Evolutionary conservation across 1,140 invertebrate species (phyloP).

Genomic region (Aphaenogaster floridana): DNA sequence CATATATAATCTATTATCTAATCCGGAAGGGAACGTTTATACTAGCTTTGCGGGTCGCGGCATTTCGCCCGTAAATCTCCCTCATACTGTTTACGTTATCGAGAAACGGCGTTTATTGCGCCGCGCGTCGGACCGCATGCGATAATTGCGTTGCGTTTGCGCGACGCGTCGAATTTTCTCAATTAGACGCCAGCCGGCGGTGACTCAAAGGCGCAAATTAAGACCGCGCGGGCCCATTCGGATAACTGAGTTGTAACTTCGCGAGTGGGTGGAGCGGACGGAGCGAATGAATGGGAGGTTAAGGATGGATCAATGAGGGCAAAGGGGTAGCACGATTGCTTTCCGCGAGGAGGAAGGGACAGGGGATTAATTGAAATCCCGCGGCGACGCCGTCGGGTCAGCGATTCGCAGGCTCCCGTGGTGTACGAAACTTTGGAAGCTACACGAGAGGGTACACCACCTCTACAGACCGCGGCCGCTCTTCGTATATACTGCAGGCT

Average conservation of each 20-base stretch:
- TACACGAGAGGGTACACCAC: constrained; percentile 63
- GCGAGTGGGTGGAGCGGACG: constrained; percentile 72
- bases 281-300: constrained; percentile 76
- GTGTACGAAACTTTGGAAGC: constrained; percentile 72
- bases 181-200: constrained; percentile 2
- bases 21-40: constrained; percentile 4
- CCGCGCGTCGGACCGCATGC: not conserved
- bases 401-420: constrained; percentile 75
- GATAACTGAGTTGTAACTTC: constrained; percentile 65
- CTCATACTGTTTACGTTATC: constrained; percentile 22
- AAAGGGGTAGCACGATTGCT: constrained; percentile 75
- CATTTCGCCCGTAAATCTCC: constrained; percentile 22
- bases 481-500: constrained; percentile 62
- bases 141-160: constrained; percentile 40
- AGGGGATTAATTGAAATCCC: constrained; percentile 83
- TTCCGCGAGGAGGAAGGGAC: constrained; percentile 66
- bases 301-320: constrained; percentile 77
- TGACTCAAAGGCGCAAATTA: constrained; percentile 61
- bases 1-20: constrained; percentile 48
- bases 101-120: constrained; percentile 11
- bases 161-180: constrained; percentile 18
- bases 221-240: constrained; percentile 63
- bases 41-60: not conserved
- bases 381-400: constrained; percentile 81
- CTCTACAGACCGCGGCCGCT: constrained; percentile 41